These are phyloP conservation scores for Drosophila picticornis DNA, from an alignment of 2,888 invertebrate species.

Conservation along the genomic window DNA sequence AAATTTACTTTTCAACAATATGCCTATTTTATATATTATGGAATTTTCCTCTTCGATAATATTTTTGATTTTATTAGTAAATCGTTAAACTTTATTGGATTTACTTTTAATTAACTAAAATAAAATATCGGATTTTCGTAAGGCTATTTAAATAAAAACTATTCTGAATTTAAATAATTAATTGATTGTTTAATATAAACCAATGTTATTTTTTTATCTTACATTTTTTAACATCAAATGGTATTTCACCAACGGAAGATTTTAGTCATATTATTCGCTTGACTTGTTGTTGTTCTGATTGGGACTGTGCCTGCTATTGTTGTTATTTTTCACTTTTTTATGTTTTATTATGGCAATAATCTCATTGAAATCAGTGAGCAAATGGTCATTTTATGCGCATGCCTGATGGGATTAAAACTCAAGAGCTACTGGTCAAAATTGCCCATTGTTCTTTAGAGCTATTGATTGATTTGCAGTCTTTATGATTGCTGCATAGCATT, in stretches of 20 bases:
- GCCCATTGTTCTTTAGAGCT: constrained; percentile 45
- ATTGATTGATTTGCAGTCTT: constrained; percentile 60
- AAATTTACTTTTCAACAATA: background rate
- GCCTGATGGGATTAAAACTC: constrained; percentile 52
- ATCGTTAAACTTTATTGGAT: background rate
- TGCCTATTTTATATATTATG: background rate
- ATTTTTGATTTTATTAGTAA: background rate
- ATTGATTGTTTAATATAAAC: background rate
- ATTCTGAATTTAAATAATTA: background rate
- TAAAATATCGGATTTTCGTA: background rate
- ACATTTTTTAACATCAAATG: constrained; percentile 2
- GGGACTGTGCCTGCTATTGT: constrained; percentile 6
- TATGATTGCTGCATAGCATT: constrained; percentile 54
- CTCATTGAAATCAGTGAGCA: constrained; percentile 49
- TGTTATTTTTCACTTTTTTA: constrained; percentile 19
- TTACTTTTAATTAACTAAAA: background rate
- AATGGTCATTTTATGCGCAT: constrained; percentile 54
- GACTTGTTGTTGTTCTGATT: constrained; percentile 14
- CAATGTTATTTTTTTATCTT: background rate
- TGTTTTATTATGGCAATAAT: constrained; percentile 50
- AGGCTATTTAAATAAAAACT: background rate
- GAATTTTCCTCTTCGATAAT: background rate
- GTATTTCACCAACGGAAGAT: constrained; percentile 4
- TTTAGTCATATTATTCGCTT: constrained; percentile 1
- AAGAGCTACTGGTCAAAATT: constrained; percentile 61